Percentiles rank a stretch among this genome's conserved stretches.
Evolutionary conservation across 2,888 invertebrate species (phyloP).

Genomic region (Steinernema carpocapsae): DNA sequence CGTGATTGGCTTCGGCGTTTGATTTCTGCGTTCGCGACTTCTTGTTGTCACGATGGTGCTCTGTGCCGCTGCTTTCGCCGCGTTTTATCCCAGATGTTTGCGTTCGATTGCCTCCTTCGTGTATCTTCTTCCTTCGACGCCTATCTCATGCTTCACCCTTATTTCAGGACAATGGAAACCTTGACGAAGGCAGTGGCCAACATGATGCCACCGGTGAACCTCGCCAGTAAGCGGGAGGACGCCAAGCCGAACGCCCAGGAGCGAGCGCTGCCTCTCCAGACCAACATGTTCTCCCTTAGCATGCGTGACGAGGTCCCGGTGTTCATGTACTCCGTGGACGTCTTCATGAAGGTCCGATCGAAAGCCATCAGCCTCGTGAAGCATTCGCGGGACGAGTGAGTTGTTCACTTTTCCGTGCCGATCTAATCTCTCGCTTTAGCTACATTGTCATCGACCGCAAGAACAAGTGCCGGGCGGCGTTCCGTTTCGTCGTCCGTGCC

Average conservation of each 20-base stretch:
- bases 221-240: background rate
- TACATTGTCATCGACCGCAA: slow-evolving; percentile 42
- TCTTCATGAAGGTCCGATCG: background rate
- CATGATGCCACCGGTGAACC: background rate
- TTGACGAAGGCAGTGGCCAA: background rate
- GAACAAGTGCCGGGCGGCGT: slow-evolving; percentile 42
- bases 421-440: slow-evolving; percentile 28
- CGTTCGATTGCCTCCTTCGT: too few species aligned
- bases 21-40: too few species aligned
- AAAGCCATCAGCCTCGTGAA: background rate
- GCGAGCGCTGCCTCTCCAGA: background rate
- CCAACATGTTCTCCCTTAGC: background rate
- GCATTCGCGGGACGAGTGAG: background rate
- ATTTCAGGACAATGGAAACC: background rate
- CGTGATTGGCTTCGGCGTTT: too few species aligned
- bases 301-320: background rate
- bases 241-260: background rate
- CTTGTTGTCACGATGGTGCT: too few species aligned
- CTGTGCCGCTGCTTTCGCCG: too few species aligned
- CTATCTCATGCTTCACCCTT: too few species aligned
- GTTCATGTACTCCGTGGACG: background rate
- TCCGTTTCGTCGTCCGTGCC: slow-evolving; percentile 34
- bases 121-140: too few species aligned
- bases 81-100: too few species aligned
- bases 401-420: background rate